These are phyloP conservation scores for Pholis gunnellus DNA, from an alignment of 2,113 vertebrate genomes.

Conservation along the genomic window DNA sequence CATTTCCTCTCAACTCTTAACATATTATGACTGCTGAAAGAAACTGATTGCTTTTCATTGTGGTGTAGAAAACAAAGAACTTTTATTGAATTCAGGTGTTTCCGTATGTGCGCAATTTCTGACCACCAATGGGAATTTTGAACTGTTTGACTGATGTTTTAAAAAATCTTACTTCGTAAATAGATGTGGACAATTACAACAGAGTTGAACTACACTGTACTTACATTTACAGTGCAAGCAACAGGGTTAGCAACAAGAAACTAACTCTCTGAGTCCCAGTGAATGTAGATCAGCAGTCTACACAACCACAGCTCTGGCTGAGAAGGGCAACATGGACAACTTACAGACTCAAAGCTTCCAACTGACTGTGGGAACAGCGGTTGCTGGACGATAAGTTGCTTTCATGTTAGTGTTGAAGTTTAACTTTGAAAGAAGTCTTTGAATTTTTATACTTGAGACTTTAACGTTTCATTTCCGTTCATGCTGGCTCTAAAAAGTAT, in stretches of 20 bases:
- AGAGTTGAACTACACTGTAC: not conserved
- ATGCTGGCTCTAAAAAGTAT: not conserved
- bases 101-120: not conserved
- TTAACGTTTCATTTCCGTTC: slow-evolving; percentile 16
- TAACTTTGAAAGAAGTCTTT: slow-evolving; percentile 6
- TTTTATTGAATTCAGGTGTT: not conserved
- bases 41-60: not conserved
- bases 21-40: slow-evolving; percentile 7
- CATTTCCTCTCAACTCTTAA: slow-evolving; percentile 7
- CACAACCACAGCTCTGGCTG: not conserved
- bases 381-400: not conserved
- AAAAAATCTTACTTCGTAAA: not conserved
- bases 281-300: not conserved
- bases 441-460: not conserved
- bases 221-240: not conserved
- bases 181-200: not conserved
- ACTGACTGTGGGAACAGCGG: not conserved
- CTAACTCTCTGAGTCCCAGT: slow-evolving; percentile 3
- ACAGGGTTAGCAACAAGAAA: not conserved
- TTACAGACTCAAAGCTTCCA: slow-evolving; percentile 23
- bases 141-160: not conserved
- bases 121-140: not conserved
- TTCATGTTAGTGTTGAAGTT: not conserved
- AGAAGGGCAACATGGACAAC: slow-evolving; percentile 21
- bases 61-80: not conserved